Evolutionary conservation across 2,888 invertebrate species (phyloP), one percentile per base, ranked within the genome.

Genomic region (Cerceris ruficornis): DNA sequence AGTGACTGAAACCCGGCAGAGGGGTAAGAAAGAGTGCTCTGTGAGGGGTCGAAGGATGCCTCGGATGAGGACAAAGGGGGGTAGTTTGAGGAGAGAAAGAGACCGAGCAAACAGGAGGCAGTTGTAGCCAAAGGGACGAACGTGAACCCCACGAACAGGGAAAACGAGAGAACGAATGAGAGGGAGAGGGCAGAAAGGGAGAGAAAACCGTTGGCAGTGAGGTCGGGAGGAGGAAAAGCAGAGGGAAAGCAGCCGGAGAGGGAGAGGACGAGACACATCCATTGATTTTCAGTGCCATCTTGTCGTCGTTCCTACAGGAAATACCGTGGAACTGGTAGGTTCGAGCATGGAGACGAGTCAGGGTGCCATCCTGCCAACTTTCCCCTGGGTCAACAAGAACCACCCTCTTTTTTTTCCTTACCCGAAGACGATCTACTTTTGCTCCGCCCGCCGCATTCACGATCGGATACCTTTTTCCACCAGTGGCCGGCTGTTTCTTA

Each of bases 251-350:
- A 69, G 75, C 65, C 69, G 72, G 70, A 79, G 80, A 67, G 69
- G 79, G 76, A 75, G 75, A 71, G 75, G 67, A 78, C 77, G 82
- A 76, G 84, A 80, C 75, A 76, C 87, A 89, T 89, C 90, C 92
- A 92, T 92, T 91, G 92, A 92, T 92, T 92, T 92, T 92, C 91
- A 91, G 91, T 91, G 90, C 91, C 91, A 91, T 91, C 91, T 91
- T 91, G 91, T 91, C 91, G 91, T 90, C 87, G 88, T 88, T 88
- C 81, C 83, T 84, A 55, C 79, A 79, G 78, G 83, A 87, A 83
- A 83, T 83, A 86, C 65, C 67, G 83, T 74, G 73, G 43, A 58
- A 58, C 57, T 15, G 46, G 64, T 42, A 57, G 67, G 49, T 68
- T 61, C 50, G 41, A 42, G 70, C 71, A 61, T 46, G 68, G 78